phyloP scores from a whole-genome alignment of 2,888 invertebrate species.

The Pecten maximus region DNA sequence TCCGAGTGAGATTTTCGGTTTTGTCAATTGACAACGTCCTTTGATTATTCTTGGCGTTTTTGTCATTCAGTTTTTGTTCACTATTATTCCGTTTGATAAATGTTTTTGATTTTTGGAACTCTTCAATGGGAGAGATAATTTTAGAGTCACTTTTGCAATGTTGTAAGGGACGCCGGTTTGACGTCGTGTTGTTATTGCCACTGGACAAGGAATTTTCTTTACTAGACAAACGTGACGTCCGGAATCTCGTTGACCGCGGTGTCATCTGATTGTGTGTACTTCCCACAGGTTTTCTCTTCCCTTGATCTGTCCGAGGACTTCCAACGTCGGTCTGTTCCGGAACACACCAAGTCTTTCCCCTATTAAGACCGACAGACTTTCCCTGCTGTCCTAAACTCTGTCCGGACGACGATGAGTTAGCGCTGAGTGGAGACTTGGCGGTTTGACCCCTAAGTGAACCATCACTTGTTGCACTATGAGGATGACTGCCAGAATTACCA shows the following conservation, averaged over 20 bases:
- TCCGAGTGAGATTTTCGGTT: constrained; percentile 50
- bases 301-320: background rate
- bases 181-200: constrained; percentile 57
- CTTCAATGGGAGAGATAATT: constrained; percentile 49
- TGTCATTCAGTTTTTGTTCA: constrained; percentile 54
- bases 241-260: constrained; percentile 42
- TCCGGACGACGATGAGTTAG: constrained; percentile 46
- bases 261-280: constrained; percentile 36
- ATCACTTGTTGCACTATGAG: constrained; percentile 50
- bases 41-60: constrained; percentile 42
- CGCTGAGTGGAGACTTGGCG: constrained; percentile 49
- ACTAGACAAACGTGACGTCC: constrained; percentile 47
- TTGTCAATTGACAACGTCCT: constrained; percentile 52
- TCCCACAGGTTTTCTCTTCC: constrained; percentile 43
- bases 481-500: constrained; percentile 45
- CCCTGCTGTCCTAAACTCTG: constrained; percentile 37
- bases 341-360: constrained; percentile 52
- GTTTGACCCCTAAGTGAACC: constrained; percentile 46
- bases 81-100: constrained; percentile 55
- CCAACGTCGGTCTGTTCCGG: constrained; percentile 44
- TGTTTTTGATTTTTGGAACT: constrained; percentile 48
- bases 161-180: constrained; percentile 39
- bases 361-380: constrained; percentile 38
- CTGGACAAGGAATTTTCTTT: constrained; percentile 56
- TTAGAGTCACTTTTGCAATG: constrained; percentile 54